Conservation (phyloP, 23 tunicate genomes). For the Ascidia mentula region DNA sequence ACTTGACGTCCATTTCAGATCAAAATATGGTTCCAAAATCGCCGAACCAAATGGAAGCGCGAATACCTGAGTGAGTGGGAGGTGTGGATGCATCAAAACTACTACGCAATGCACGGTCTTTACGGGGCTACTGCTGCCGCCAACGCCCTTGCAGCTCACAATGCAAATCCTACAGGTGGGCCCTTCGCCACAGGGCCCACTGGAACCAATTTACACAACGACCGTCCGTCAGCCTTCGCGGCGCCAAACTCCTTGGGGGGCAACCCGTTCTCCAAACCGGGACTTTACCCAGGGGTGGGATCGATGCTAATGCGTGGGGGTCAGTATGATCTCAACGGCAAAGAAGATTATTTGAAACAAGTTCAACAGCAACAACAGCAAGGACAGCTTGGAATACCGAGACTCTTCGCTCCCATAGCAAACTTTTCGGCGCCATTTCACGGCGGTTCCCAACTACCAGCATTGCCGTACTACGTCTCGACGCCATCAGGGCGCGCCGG, state of each 20-base stretch:
- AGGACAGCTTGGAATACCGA: slow-evolving; percentile 19
- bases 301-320: slow-evolving; percentile 33
- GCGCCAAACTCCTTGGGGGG: neutral
- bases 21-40: slow-evolving; percentile 99
- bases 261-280: slow-evolving; percentile 1
- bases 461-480: slow-evolving; percentile 32
- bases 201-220: neutral
- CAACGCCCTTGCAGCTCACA: slow-evolving; percentile 56
- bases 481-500: slow-evolving; percentile 29
- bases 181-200: slow-evolving; percentile 7
- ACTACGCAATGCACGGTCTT: slow-evolving; percentile 93
- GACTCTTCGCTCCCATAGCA: slow-evolving; percentile 28
- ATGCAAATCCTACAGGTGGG: slow-evolving; percentile 16
- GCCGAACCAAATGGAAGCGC: slow-evolving; percentile 99
- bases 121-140: slow-evolving; percentile 90
- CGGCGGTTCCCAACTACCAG: slow-evolving; percentile 22
- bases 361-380: slow-evolving; percentile 51
- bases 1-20: slow-evolving; percentile 67
- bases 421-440: slow-evolving; percentile 15
- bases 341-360: neutral
- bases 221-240: neutral
- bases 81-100: slow-evolving; percentile 97
- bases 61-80: slow-evolving; percentile 99
- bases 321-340: neutral
- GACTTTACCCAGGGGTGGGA: slow-evolving; percentile 25